phyloP scores from a whole-genome alignment of 2,888 invertebrate genomes.

The Acanthopleura granulata region DNA sequence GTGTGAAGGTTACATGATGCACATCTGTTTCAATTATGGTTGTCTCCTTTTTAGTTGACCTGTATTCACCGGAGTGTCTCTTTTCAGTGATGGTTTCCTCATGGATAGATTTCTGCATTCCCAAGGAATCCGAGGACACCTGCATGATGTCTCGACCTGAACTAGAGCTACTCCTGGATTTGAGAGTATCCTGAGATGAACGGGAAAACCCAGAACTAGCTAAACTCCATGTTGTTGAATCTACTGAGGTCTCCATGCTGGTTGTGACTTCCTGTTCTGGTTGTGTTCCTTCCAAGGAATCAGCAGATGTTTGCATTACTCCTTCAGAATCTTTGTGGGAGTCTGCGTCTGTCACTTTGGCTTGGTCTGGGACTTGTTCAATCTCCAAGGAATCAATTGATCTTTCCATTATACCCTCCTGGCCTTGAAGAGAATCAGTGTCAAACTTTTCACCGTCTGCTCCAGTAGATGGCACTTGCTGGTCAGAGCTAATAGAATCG shows the following conservation, averaged over 20 bases:
- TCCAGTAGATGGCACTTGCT: constrained; percentile 34
- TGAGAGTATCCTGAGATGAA: constrained; percentile 54
- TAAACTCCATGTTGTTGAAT: constrained; percentile 51
- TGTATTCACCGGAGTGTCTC: neutral
- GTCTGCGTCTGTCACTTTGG: constrained; percentile 27
- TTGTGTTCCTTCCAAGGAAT: constrained; percentile 46
- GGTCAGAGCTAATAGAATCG: constrained; percentile 48
- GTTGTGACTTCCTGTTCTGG: constrained; percentile 24
- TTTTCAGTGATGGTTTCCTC: constrained; percentile 18
- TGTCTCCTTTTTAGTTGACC: constrained; percentile 7
- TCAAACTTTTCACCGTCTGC: constrained; percentile 39
- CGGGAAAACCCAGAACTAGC: constrained; percentile 58
- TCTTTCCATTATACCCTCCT: constrained; percentile 38
- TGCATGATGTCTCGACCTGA: constrained; percentile 56
- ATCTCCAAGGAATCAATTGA: constrained; percentile 38
- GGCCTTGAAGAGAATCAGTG: constrained; percentile 37
- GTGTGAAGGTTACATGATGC: constrained; percentile 9
- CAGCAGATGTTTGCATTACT: constrained; percentile 48
- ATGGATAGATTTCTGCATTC: constrained; percentile 26
- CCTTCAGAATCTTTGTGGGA: constrained; percentile 37
- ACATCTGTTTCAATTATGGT: constrained; percentile 17
- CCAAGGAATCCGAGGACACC: constrained; percentile 65
- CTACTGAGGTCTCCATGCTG: constrained; percentile 47
- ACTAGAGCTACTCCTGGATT: constrained; percentile 50
- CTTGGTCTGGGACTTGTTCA: constrained; percentile 13